Evolutionary conservation across 2,888 invertebrate species (phyloP).

Genomic region (Ormyrus rosae): DNA sequence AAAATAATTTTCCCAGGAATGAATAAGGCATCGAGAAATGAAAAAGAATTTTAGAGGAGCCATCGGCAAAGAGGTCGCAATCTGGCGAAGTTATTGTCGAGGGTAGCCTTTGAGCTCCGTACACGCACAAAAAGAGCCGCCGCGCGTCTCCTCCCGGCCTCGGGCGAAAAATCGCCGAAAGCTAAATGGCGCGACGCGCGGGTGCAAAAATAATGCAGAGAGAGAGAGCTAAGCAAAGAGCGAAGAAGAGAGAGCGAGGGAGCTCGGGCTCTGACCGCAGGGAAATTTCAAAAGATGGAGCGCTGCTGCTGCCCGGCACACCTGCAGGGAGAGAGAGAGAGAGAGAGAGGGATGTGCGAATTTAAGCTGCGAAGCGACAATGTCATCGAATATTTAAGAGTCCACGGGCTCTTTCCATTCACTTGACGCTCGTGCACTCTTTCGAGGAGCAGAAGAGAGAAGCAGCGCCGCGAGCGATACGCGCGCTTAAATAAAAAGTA

Average conservation of each 20-base stretch:
- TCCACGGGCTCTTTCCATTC: slow-evolving; percentile 19
- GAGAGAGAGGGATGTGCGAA: slow-evolving; percentile 13
- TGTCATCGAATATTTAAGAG: slow-evolving; percentile 54
- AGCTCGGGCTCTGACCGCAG: slow-evolving; percentile 19
- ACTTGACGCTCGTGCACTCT: background rate
- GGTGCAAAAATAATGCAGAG: slow-evolving; percentile 51
- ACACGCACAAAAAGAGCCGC: background rate
- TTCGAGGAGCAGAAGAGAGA: background rate
- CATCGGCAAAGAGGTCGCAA: too few species aligned
- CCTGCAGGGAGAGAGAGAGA: background rate
- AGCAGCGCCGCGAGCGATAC: slow-evolving; percentile 22
- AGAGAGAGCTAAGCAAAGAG: slow-evolving; percentile 10
- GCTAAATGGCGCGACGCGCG: slow-evolving; percentile 44
- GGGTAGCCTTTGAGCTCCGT: background rate
- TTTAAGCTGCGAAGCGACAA: slow-evolving; percentile 46
- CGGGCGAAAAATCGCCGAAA: slow-evolving; percentile 44
- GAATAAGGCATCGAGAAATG: too few species aligned
- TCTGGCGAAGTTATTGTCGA: too few species aligned
- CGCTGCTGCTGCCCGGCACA: background rate
- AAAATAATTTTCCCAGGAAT: too few species aligned
- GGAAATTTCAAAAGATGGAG: slow-evolving; percentile 3
- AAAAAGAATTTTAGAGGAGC: too few species aligned
- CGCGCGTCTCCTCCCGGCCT: too few species aligned
- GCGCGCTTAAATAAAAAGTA: background rate
- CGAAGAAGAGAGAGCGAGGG: background rate